phyloP scores from a whole-genome alignment of 2,797 vertebrate genomes.

The Choloepus didactylus region DNA sequence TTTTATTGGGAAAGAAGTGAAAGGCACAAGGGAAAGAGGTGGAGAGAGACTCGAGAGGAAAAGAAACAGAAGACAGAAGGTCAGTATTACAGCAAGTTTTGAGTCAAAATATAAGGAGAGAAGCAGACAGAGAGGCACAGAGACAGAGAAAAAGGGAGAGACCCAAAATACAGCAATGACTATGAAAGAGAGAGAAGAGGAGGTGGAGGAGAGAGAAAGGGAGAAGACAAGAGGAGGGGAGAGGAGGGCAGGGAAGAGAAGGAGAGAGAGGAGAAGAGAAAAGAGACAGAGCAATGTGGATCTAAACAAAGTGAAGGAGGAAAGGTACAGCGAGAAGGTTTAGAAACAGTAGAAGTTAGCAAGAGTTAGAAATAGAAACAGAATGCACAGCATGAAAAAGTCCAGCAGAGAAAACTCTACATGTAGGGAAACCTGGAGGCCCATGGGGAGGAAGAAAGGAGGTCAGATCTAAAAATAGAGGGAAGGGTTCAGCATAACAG shows the following conservation, averaged over 20 bases:
- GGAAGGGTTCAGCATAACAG: fast-evolving
- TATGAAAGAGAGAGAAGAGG: neutral
- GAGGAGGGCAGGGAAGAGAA: neutral
- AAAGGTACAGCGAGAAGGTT: neutral
- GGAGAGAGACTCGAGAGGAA: neutral
- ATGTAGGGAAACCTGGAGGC: fast-evolving
- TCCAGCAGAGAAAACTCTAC: neutral
- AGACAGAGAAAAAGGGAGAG: neutral
- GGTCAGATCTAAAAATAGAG: neutral
- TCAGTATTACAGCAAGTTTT: neutral
- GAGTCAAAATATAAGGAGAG: neutral
- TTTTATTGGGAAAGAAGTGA: neutral
- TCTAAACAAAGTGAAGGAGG: neutral
- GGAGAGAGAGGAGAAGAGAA: too few relatives aligned
- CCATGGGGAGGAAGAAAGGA: too few relatives aligned
- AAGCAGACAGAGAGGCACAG: neutral
- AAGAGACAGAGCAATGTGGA: fast-evolving
- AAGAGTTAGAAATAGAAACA: neutral
- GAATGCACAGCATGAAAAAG: neutral
- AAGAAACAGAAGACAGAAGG: neutral
- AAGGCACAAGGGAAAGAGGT: neutral
- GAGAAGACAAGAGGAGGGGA: neutral
- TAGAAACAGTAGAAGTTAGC: neutral
- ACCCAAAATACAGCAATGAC: neutral
- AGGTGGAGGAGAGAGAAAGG: neutral